These are phyloP conservation scores for Malthinus flaveolus DNA, from an alignment of 2,888 invertebrate species.

Conservation along the genomic window DNA sequence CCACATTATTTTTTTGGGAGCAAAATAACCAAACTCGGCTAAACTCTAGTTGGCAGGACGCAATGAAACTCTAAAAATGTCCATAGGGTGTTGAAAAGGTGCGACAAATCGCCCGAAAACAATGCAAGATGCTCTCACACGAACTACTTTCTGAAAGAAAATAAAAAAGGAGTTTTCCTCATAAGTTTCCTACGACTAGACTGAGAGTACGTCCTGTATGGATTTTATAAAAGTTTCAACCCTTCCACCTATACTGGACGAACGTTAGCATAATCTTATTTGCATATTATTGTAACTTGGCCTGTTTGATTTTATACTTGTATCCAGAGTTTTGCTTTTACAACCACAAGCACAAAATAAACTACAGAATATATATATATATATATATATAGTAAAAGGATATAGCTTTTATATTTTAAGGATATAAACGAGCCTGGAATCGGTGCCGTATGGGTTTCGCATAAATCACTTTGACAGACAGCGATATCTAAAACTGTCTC, in stretches of 20 bases:
- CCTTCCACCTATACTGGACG: conserved; percentile 17
- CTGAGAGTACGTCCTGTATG: background rate
- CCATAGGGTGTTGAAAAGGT: too few relatives aligned
- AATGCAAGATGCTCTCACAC: too few relatives aligned
- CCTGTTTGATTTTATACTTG: conserved; percentile 17
- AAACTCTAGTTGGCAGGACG: too few relatives aligned
- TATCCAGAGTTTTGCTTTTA: conserved; percentile 23
- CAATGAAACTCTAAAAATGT: too few relatives aligned
- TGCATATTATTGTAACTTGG: conserved; percentile 32
- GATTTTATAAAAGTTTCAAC: conserved; percentile 18
- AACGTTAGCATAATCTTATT: conserved; percentile 31
- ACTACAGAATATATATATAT: conserved; percentile 19
- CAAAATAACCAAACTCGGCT: too few relatives aligned
- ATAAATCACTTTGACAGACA: conserved; percentile 54
- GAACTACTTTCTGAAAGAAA: too few relatives aligned
- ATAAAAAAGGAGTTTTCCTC: too few relatives aligned
- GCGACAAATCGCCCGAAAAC: too few relatives aligned
- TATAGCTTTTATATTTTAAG: conserved; percentile 36
- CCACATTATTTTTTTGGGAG: too few relatives aligned
- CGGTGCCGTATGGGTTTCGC: conserved; percentile 48
- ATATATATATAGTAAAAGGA: conserved; percentile 22
- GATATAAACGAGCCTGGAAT: conserved; percentile 36
- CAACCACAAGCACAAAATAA: conserved; percentile 15
- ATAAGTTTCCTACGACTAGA: too few relatives aligned
- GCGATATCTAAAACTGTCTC: conserved; percentile 48